phyloP scores from a whole-genome alignment of 2,797 vertebrate species.

The Chloroceryle amazona region DNA sequence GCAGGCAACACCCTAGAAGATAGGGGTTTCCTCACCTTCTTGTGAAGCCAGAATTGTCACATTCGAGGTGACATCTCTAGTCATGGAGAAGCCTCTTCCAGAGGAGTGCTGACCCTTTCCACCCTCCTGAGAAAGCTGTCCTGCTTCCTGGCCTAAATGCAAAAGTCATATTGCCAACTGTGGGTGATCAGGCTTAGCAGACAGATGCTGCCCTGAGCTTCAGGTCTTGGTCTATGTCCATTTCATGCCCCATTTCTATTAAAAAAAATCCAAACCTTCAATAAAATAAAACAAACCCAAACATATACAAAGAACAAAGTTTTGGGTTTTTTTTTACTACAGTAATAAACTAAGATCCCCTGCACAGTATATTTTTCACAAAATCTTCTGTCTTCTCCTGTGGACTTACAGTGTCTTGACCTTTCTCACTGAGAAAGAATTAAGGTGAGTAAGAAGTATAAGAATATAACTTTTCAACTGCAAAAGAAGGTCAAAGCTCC shows the following conservation, averaged over 20 bases:
- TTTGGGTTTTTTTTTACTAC: not conserved
- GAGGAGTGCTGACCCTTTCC: not conserved
- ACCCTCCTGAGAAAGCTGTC: not conserved
- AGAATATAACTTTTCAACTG: not conserved
- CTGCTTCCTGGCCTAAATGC: not conserved
- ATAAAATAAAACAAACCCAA: rapidly evolving
- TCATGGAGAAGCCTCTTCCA: not conserved
- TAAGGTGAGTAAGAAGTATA: not conserved
- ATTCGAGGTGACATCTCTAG: not conserved
- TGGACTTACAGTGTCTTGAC: not conserved
- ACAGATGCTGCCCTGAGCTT: not conserved
- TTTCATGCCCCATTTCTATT: not conserved
- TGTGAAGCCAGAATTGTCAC: not conserved
- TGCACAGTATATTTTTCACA: not conserved
- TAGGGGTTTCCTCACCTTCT: not conserved
- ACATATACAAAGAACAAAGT: rapidly evolving
- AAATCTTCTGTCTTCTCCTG: not conserved
- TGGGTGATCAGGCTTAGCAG: rapidly evolving
- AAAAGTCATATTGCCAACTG: not conserved
- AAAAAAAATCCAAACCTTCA: not conserved
- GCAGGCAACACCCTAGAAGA: not conserved
- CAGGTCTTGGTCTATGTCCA: not conserved
- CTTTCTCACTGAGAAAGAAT: not conserved
- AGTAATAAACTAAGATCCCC: not conserved
- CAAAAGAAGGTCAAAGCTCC: not conserved